Evolutionary conservation across 2,888 invertebrate species (phyloP).

Genomic region (Xylota segnis): DNA sequence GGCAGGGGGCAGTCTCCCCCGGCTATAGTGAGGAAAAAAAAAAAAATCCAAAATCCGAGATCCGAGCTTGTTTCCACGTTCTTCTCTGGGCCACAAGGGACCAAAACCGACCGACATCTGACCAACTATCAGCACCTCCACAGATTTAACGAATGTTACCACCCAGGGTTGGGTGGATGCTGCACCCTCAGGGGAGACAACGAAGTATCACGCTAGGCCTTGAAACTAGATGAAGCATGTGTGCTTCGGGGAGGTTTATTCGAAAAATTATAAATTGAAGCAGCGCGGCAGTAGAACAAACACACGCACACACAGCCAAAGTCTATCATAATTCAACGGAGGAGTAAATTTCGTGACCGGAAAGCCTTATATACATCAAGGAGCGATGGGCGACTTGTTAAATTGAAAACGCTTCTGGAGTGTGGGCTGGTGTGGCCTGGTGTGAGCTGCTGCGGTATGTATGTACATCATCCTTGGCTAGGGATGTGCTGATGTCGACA

Average conservation of each 20-base stretch:
- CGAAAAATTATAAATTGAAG: conserved; percentile 56
- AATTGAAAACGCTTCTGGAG: conserved; percentile 53
- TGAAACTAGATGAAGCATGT: conserved; percentile 49
- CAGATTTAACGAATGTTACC: conserved; percentile 12
- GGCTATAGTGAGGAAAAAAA: not conserved
- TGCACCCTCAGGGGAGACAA: not conserved
- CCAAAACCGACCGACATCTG: not conserved
- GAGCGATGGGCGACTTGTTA: conserved; percentile 47
- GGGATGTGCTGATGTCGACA: conserved; percentile 19
- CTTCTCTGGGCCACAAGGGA: not conserved
- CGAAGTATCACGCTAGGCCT: conserved; percentile 24
- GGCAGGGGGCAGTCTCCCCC: no score
- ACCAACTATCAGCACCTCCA: conserved; percentile 32
- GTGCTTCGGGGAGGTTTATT: conserved; percentile 24
- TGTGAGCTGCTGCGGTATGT: conserved; percentile 4
- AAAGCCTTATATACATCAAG: conserved; percentile 50
- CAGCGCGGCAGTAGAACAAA: conserved; percentile 26
- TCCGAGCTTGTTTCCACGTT: not conserved
- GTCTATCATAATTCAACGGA: conserved; percentile 57
- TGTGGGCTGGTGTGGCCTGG: conserved; percentile 6
- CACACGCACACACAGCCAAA: conserved; percentile 6
- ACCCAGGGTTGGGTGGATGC: no score
- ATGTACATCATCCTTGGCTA: conserved; percentile 12
- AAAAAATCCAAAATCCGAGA: not conserved
- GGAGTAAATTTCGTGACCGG: conserved; percentile 61